Evolutionary conservation across 2,888 invertebrate genomes (phyloP), one percentile per base, ranked within the genome.

Genomic region (Xiphydria camelus): DNA sequence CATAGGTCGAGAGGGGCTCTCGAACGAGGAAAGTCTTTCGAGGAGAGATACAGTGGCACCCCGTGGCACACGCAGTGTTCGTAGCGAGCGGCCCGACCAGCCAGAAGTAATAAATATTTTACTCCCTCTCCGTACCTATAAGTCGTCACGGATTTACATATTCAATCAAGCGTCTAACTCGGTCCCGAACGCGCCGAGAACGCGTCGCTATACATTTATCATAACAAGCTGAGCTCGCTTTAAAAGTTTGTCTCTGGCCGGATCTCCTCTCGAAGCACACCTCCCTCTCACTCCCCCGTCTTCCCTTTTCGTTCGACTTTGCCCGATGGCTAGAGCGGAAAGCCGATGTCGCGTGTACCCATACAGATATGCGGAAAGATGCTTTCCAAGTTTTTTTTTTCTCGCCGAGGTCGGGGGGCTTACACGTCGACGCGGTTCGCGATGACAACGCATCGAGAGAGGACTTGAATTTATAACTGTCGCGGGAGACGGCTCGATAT

Each of bases 51-150:
- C n/a, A n/a, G n/a, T n/a, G n/a, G n/a, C 37, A 26, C 21, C 15
- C 18, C 2, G 10, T 12, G 15, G 21, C 21, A 14, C 7, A 6
- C 32, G n/a, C 12, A n/a, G 23, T 36, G 25, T n/a, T 49, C 45
- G 39, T 15, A 41, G 22, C 47, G 41, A 26, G 41, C 21, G 33
- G 31, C 26, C 45, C 45, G 45, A 41, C 34, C 19, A 45, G 43
- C 41, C 40, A 18, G 49, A 36, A 41, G 47, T 55, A 55, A 58
- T 61, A 55, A 57, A 61, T 61, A 61, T 58, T 58, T 58, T 40
- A 47, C 49, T 43, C 47, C 50, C 45, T 36, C 39, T n/a, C n/a
- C n/a, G n/a, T n/a, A n/a, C n/a, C 42, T 45, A 15, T 29, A 12
- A 29, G 12, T 29, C 12, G 29, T 29, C 12, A 29, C 29, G 29